A percentile compares a stretch with the other conserved stretches of the same genome.
These are phyloP conservation scores for Hyppa rectilinea DNA, from an alignment of 2,888 invertebrate species.

Conservation along the genomic window DNA sequence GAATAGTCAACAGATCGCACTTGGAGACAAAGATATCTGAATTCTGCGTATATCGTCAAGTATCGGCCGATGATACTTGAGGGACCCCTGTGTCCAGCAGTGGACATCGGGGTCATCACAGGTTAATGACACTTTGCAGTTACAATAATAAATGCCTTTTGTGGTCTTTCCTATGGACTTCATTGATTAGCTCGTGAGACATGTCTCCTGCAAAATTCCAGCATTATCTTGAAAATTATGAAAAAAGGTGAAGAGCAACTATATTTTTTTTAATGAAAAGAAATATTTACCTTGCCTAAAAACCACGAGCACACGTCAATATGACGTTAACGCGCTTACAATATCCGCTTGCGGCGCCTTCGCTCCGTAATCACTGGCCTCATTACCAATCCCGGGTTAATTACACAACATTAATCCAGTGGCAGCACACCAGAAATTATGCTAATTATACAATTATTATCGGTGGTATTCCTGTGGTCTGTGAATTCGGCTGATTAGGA, in stretches of 20 bases:
- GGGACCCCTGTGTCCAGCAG: background rate
- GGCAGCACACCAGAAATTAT: slow-evolving; percentile 45
- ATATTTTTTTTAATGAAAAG: too few relatives aligned
- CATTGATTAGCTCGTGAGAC: background rate
- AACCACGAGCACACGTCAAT: slow-evolving; percentile 21
- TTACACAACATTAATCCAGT: slow-evolving; percentile 49
- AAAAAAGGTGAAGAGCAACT: too few relatives aligned
- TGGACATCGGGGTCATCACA: too few relatives aligned
- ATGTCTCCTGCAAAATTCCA: background rate
- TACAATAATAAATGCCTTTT: too few relatives aligned
- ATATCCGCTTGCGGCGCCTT: slow-evolving; percentile 28
- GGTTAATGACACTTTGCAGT: too few relatives aligned
- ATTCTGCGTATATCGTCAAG: background rate
- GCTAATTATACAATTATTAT: slow-evolving; percentile 53
- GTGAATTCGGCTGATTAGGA: slow-evolving; percentile 29
- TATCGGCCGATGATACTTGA: background rate
- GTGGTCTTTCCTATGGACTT: background rate
- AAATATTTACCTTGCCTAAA: too few relatives aligned
- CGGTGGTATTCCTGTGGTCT: slow-evolving; percentile 35
- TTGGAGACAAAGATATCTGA: background rate
- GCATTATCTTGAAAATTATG: too few relatives aligned
- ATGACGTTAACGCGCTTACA: slow-evolving; percentile 29
- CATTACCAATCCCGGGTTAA: slow-evolving; percentile 55
- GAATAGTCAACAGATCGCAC: background rate
- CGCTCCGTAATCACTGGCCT: slow-evolving; percentile 45